Conservation (phyloP, 2,113 vertebrate genomes). For the Vicugna pacos region DNA sequence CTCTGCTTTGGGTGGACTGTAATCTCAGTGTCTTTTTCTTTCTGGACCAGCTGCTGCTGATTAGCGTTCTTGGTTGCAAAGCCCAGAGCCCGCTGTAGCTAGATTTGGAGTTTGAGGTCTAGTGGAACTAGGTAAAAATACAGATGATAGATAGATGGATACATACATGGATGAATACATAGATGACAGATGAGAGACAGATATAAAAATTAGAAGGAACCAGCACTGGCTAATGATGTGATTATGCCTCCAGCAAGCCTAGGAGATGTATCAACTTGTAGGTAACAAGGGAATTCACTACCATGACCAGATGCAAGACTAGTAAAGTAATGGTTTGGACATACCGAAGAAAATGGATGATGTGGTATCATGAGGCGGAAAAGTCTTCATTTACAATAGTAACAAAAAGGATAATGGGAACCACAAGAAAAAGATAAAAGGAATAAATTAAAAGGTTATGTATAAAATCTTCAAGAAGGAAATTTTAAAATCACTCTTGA, state of each 20-base stretch:
- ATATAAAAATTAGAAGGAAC: neutral
- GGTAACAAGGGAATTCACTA: constrained; percentile 11
- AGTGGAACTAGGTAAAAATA: neutral
- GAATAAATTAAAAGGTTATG: neutral
- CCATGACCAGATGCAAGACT: neutral
- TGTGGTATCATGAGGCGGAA: neutral
- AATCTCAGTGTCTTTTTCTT: neutral
- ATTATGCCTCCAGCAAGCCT: neutral
- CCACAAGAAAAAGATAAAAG: neutral
- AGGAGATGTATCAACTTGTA: neutral
- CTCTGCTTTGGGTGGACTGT: neutral
- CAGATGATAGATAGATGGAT: neutral
- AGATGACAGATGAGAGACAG: neutral
- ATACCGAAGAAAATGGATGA: neutral
- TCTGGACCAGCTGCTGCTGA: neutral
- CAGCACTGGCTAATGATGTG: neutral
- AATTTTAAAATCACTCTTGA: neutral
- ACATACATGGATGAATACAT: neutral
- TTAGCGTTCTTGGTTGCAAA: neutral
- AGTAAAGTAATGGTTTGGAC: neutral
- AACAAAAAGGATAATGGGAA: neutral
- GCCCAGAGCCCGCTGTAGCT: neutral
- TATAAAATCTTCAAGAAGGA: neutral
- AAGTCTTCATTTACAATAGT: neutral
- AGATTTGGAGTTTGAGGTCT: neutral